phyloP scores from a whole-genome alignment of 2,113 vertebrate species.

The Alosa alosa region DNA sequence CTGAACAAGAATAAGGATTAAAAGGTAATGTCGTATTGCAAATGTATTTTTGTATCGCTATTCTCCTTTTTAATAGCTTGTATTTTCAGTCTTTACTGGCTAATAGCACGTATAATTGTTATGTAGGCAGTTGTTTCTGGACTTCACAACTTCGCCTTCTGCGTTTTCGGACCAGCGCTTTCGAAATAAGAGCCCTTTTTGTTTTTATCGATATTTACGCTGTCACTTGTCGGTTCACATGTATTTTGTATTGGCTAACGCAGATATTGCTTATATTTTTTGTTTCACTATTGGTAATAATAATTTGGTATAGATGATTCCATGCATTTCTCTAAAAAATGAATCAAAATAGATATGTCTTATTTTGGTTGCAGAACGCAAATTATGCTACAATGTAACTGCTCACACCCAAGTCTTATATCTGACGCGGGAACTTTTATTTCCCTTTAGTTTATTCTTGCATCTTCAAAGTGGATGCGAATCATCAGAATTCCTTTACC shows the following conservation, averaged over 20 bases:
- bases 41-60: not conserved
- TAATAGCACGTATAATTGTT: not conserved
- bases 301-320: not conserved
- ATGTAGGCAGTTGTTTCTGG: not conserved
- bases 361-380: not conserved
- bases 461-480: not conserved
- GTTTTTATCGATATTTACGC: constrained; percentile 27
- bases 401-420: not conserved
- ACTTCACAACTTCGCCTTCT: constrained; percentile 13
- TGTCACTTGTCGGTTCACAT: not conserved
- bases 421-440: constrained; percentile 55
- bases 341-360: constrained; percentile 18
- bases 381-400: not conserved
- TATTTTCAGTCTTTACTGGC: not conserved
- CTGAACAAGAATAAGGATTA: constrained; percentile 43
- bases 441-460: constrained; percentile 28
- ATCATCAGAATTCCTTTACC: not conserved
- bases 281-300: not conserved
- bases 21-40: constrained; percentile 44
- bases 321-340: constrained; percentile 11
- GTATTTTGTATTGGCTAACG: not conserved
- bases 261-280: not conserved
- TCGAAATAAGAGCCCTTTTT: constrained; percentile 58
- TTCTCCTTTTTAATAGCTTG: not conserved
- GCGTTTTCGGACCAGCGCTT: constrained; percentile 45